Evolutionary conservation across 2,113 vertebrate species (phyloP).

Genomic region (Corydoras maculifer): DNA sequence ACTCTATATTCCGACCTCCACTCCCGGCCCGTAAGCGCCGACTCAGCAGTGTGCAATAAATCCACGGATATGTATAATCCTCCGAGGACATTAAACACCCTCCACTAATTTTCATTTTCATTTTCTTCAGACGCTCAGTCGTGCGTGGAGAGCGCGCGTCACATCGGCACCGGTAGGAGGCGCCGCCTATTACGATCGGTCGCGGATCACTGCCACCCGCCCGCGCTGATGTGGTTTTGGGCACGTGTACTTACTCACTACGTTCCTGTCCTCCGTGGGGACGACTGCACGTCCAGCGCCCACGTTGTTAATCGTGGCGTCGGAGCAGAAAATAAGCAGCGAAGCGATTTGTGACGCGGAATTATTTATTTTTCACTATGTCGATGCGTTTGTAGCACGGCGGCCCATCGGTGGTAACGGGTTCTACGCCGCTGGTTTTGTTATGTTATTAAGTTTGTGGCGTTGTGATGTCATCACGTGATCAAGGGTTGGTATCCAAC

Average conservation of each 20-base stretch:
- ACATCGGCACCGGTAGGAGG: background rate
- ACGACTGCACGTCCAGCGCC: background rate
- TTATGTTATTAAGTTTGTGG: too few relatives aligned
- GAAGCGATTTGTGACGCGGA: slow-evolving; percentile 3
- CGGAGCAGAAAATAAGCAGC: slow-evolving; percentile 17
- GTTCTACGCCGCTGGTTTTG: too few relatives aligned
- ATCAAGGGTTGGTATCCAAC: too few relatives aligned
- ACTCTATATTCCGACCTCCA: background rate
- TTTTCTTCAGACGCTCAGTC: slow-evolving; percentile 25
- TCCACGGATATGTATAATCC: slow-evolving; percentile 5
- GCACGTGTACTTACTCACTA: background rate
- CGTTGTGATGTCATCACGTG: too few relatives aligned
- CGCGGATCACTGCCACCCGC: background rate
- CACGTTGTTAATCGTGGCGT: slow-evolving; percentile 18
- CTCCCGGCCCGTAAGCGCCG: background rate
- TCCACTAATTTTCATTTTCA: slow-evolving; percentile 28
- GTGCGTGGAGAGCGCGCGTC: slow-evolving; percentile 30
- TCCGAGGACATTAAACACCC: slow-evolving; percentile 23
- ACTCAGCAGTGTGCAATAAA: slow-evolving; percentile 24
- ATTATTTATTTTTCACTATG: background rate
- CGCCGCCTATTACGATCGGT: background rate
- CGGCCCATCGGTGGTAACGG: background rate
- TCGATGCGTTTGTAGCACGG: slow-evolving; percentile 6
- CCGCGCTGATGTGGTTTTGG: background rate
- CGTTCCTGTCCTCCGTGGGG: background rate